These are phyloP conservation scores for Eupeodes luniger DNA, from an alignment of 2,888 invertebrate species.

Conservation along the genomic window DNA sequence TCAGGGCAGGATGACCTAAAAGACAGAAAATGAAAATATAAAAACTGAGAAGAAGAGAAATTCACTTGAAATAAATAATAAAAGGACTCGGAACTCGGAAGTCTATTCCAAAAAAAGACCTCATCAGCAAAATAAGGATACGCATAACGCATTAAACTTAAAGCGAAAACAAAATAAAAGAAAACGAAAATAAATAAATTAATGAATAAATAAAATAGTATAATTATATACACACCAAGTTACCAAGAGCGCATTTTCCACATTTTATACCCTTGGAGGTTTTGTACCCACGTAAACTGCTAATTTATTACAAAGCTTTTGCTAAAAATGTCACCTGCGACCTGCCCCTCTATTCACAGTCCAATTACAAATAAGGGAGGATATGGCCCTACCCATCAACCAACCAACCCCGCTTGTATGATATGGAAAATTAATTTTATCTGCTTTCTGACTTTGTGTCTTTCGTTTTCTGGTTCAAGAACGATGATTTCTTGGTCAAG, in stretches of 20 bases:
- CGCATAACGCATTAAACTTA: slow-evolving; percentile 64
- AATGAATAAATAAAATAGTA: slow-evolving; percentile 1
- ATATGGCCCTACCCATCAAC: neutral
- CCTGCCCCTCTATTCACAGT: slow-evolving; percentile 22
- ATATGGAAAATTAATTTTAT: slow-evolving; percentile 74
- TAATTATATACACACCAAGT: no score
- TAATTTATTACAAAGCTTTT: slow-evolving; percentile 66
- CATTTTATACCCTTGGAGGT: slow-evolving; percentile 25
- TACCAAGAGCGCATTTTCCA: slow-evolving; percentile 22
- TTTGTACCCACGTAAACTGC: slow-evolving; percentile 54
- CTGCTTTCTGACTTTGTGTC: slow-evolving; percentile 28
- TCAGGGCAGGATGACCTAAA: slow-evolving; percentile 52
- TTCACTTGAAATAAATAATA: slow-evolving; percentile 24
- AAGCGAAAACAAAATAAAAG: slow-evolving; percentile 44
- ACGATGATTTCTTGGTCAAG: slow-evolving; percentile 48
- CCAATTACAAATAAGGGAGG: slow-evolving; percentile 51
- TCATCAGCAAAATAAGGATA: slow-evolving; percentile 53
- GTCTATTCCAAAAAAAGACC: neutral
- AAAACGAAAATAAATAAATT: slow-evolving; percentile 50
- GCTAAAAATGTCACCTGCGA: slow-evolving; percentile 59
- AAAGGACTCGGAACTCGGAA: slow-evolving; percentile 37
- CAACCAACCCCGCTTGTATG: slow-evolving; percentile 23
- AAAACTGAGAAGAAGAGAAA: slow-evolving; percentile 6
- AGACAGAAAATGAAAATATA: neutral
- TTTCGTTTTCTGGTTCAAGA: slow-evolving; percentile 52